Percentiles rank a stretch among this genome's conserved stretches.
Evolutionary conservation across 2,888 invertebrate species (phyloP).

Genomic region (Smittia aterrima): DNA sequence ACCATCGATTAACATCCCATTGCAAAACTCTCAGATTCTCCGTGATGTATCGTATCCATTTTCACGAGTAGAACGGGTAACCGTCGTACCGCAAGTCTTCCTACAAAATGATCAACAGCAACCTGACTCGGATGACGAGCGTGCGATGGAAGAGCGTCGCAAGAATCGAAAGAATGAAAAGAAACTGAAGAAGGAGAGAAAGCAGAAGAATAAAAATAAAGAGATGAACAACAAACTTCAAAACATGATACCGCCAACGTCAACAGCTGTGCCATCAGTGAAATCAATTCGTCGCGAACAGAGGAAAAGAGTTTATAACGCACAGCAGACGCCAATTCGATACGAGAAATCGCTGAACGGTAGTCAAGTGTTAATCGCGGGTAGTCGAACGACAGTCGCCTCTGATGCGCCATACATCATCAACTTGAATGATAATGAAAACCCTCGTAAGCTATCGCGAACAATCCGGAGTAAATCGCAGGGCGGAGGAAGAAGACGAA

Average conservation of each 20-base stretch:
- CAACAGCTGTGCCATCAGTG: conserved; percentile 42
- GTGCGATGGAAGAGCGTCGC: conserved; percentile 41
- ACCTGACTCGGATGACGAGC: conserved; percentile 45
- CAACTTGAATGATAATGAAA: conserved; percentile 26
- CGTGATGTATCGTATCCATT: conserved; percentile 37
- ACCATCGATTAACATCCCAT: conserved; percentile 36
- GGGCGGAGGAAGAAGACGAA: neutral
- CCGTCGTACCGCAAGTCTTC: conserved; percentile 51
- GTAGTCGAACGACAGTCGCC: conserved; percentile 3
- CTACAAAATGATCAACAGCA: conserved; percentile 50
- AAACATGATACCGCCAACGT: conserved; percentile 43
- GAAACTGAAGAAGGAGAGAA: conserved; percentile 32
- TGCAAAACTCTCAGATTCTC: conserved; percentile 37
- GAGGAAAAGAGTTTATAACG: neutral
- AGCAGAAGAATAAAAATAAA: conserved; percentile 42
- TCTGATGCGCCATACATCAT: conserved; percentile 24
- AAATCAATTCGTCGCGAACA: conserved; percentile 25
- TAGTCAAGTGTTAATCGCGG: conserved; percentile 28
- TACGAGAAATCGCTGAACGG: conserved; percentile 9
- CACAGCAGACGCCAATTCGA: conserved; percentile 2
- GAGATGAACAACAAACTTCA: conserved; percentile 32
- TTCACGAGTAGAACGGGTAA: conserved; percentile 43
- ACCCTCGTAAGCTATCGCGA: conserved; percentile 21
- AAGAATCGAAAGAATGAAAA: conserved; percentile 43
- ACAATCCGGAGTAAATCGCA: conserved; percentile 4